phyloP scores from a whole-genome alignment of 2,113 vertebrate species.

The Eleginops maclovinus region DNA sequence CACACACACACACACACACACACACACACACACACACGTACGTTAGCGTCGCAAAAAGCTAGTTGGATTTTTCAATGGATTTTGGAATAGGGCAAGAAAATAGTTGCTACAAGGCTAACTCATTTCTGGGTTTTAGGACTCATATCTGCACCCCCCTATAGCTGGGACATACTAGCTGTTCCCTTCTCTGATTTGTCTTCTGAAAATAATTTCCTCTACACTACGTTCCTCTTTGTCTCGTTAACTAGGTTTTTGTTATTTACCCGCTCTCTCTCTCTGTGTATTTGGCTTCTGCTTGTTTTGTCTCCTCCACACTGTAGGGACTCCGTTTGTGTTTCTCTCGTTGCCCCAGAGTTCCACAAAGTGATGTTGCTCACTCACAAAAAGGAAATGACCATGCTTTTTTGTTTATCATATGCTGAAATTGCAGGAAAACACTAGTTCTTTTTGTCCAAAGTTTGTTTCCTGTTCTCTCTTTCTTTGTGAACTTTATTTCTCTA shows the following conservation, averaged over 20 bases:
- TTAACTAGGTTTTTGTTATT: not conserved
- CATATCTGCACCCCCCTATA: not conserved
- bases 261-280: not conserved
- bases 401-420: not conserved
- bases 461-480: not conserved
- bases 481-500: not conserved
- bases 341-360: not conserved
- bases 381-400: not conserved
- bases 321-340: not conserved
- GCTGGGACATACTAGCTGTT: not conserved
- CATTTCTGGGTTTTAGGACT: no score
- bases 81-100: no score
- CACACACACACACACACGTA: no score
- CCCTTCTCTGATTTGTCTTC: slow-evolving; percentile 12
- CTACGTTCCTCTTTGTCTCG: slow-evolving; percentile 3
- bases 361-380: not conserved
- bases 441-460: no score
- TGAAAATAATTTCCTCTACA: slow-evolving; percentile 10
- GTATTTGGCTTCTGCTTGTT: not conserved
- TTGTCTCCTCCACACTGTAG: not conserved
- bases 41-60: no score
- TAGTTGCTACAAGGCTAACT: no score
- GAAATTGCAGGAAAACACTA: slow-evolving; percentile 7
- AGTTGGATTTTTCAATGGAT: no score
- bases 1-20: slow-evolving; percentile 2